These are phyloP conservation scores for Oscheius sp. DNA, from an alignment of 2,888 invertebrate genomes.

Conservation along the genomic window DNA sequence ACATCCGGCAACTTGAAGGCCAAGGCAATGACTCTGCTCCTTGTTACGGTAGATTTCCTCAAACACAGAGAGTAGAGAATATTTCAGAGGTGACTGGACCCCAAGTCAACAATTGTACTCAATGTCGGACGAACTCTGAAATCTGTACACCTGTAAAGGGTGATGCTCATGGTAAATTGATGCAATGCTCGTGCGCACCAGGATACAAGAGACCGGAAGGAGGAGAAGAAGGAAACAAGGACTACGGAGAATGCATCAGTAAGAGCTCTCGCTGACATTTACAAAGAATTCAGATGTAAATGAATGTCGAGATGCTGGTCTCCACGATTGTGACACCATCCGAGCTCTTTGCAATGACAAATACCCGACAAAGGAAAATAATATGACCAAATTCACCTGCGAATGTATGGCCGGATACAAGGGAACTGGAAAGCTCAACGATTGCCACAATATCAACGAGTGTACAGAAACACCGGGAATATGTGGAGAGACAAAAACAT, in stretches of 20 bases:
- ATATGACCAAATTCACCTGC: constrained; percentile 1
- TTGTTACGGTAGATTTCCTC: constrained; percentile 4
- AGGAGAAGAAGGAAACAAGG: no score
- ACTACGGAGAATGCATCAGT: constrained; percentile 17
- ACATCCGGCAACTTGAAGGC: constrained; percentile 23
- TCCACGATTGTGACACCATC: constrained; percentile 54
- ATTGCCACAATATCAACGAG: constrained; percentile 19
- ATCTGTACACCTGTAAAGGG: neutral
- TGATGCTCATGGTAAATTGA: neutral
- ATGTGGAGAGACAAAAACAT: neutral
- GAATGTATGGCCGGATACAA: constrained; percentile 21
- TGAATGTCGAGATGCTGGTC: constrained; percentile 63
- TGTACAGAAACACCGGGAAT: neutral
- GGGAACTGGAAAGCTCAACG: constrained; percentile 8
- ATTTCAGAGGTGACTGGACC: constrained; percentile 3
- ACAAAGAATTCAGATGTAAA: constrained; percentile 63
- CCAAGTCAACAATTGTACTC: constrained; percentile 30
- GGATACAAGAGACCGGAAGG: constrained; percentile 14
- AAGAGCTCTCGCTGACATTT: neutral
- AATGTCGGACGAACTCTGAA: constrained; percentile 3
- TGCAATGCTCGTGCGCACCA: constrained; percentile 12
- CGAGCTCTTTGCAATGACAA: constrained; percentile 21
- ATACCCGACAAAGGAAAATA: constrained; percentile 4
- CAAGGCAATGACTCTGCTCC: constrained; percentile 19
- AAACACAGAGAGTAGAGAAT: neutral